Evolutionary conservation across 30 jellyfish, hydroid and myxozoan species (phyloP).

Genomic region (Cassiopea xamachana): DNA sequence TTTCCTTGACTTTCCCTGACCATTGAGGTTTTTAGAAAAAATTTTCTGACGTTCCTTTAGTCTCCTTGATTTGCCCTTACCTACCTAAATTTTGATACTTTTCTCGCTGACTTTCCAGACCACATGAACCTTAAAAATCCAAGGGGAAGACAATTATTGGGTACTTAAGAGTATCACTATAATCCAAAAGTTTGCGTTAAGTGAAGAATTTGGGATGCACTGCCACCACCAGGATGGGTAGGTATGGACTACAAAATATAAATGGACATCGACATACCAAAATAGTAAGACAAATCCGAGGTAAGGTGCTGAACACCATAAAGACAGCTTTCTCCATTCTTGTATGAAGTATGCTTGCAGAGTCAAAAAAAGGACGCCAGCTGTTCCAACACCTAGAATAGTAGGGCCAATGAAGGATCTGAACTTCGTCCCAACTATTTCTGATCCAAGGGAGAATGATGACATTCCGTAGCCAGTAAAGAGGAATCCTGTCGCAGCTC

Average conservation of each 20-base stretch:
- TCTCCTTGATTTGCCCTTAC: too few relatives aligned
- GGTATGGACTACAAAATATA: not conserved
- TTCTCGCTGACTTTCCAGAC: too few relatives aligned
- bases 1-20: too few relatives aligned
- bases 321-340: constrained; percentile 77
- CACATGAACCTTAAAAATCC: too few relatives aligned
- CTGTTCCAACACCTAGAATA: constrained; percentile 55
- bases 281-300: constrained; percentile 23
- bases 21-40: too few relatives aligned
- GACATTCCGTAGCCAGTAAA: constrained; percentile 70
- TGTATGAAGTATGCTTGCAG: constrained; percentile 69
- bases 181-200: too few relatives aligned
- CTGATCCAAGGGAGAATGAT: constrained; percentile 60
- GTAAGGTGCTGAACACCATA: constrained; percentile 85
- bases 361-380: constrained; percentile 50
- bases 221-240: too few relatives aligned
- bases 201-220: too few relatives aligned
- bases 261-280: constrained; percentile 48
- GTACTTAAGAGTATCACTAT: too few relatives aligned
- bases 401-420: constrained; percentile 61
- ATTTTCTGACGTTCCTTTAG: too few relatives aligned
- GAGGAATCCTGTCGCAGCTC: constrained; percentile 64
- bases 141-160: too few relatives aligned
- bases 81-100: too few relatives aligned
- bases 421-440: constrained; percentile 75